A percentile compares a stretch with the other conserved stretches of the same genome.
These are phyloP conservation scores for Encarsia formosa DNA, from an alignment of 2,888 invertebrate genomes.

Conservation along the genomic window DNA sequence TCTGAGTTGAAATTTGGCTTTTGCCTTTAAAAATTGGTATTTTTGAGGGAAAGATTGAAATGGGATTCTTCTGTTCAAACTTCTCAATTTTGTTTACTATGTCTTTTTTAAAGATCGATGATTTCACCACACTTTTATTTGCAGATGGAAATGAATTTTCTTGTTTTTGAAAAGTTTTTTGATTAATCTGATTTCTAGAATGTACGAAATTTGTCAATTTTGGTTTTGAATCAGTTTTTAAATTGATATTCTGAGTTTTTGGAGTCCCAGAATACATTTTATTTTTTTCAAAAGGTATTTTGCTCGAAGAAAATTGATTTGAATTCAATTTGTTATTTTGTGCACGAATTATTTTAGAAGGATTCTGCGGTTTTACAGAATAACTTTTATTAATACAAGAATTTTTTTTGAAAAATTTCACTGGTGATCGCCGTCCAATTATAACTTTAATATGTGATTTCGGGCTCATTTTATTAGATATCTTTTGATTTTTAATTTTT, in stretches of 20 bases:
- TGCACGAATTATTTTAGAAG: constrained; percentile 9
- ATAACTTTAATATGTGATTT: constrained; percentile 43
- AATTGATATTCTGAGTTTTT: constrained; percentile 2
- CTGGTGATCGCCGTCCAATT: constrained; percentile 39
- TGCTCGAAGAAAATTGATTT: too few relatives aligned
- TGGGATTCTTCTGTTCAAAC: not conserved
- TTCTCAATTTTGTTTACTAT: constrained; percentile 8
- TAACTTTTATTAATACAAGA: constrained; percentile 5
- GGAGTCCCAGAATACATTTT: constrained; percentile 10
- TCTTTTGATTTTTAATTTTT: not conserved
- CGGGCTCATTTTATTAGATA: constrained; percentile 33
- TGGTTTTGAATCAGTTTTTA: constrained; percentile 4
- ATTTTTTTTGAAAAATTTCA: constrained; percentile 30
- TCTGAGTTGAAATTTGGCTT: constrained; percentile 29
- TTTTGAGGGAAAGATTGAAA: constrained; percentile 30
- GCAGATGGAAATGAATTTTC: constrained; percentile 1
- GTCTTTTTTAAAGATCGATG: not conserved
- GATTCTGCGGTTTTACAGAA: constrained; percentile 6
- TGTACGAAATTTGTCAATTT: not conserved
- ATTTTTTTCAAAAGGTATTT: constrained; percentile 3
- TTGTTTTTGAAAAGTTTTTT: constrained; percentile 4
- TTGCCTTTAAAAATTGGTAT: constrained; percentile 38
- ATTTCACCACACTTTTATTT: constrained; percentile 1
- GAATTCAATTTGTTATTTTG: too few relatives aligned
- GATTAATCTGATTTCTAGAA: constrained; percentile 9